Percentiles rank a stretch among this genome's conserved stretches.
Conservation (phyloP, 2,888 invertebrate genomes). For the Blera fallax region DNA sequence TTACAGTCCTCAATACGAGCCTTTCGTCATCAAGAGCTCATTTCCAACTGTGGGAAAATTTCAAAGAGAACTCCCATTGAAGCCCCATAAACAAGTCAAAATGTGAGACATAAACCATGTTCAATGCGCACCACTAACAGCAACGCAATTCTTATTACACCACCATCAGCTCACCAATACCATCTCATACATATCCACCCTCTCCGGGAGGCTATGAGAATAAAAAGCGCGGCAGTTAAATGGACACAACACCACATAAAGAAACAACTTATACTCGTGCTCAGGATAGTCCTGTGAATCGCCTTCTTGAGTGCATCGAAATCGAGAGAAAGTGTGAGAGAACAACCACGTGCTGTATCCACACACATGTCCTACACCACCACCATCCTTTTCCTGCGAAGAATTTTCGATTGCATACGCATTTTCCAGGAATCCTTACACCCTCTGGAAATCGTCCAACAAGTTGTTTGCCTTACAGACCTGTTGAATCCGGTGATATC, state of each 20-base stretch:
- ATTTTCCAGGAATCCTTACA: conserved; percentile 53
- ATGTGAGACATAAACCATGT: conserved; percentile 51
- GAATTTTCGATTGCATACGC: conserved; percentile 46
- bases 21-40: conserved; percentile 23
- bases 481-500: conserved; percentile 36
- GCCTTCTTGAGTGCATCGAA: not conserved
- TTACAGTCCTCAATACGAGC: not conserved
- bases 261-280: not conserved
- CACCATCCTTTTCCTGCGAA: not conserved
- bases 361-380: conserved; percentile 10
- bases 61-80: conserved; percentile 44
- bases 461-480: conserved; percentile 27
- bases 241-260: conserved; percentile 32
- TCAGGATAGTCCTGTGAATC: not conserved
- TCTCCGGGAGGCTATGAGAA: conserved; percentile 3
- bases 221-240: conserved; percentile 33
- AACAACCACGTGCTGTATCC: conserved; percentile 40
- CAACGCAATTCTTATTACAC: conserved; percentile 36
- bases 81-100: conserved; percentile 61
- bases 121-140: conserved; percentile 59
- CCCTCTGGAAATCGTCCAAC: conserved; percentile 45
- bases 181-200: not conserved
- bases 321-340: not conserved
- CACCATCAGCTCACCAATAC: conserved; percentile 7
- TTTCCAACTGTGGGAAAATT: conserved; percentile 39